Conservation (phyloP, 1,140 invertebrate genomes). For the Drosophila ambigua region DNA sequence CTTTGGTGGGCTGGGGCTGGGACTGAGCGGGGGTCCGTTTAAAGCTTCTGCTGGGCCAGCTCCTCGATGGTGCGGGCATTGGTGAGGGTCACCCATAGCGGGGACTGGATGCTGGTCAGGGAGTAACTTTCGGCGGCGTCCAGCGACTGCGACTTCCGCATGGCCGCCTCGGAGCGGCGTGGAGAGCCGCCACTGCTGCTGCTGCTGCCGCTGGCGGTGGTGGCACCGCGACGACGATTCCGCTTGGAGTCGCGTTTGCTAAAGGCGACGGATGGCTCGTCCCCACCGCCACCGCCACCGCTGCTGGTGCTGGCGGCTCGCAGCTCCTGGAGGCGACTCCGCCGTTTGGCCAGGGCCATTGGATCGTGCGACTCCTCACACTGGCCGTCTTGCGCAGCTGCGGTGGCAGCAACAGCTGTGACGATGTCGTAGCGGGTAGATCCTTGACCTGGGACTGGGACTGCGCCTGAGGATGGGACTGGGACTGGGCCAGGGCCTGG, state of each 20-base stretch:
- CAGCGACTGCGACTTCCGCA: conserved; percentile 74
- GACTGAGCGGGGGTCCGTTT: conserved; percentile 1
- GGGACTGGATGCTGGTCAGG: conserved; percentile 84
- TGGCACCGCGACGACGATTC: conserved; percentile 34
- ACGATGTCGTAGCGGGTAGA: not conserved
- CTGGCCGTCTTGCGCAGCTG: conserved; percentile 66
- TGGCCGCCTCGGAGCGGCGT: conserved; percentile 7
- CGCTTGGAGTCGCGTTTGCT: conserved; percentile 60
- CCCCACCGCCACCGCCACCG: conserved; percentile 2
- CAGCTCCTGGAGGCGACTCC: conserved; percentile 66
- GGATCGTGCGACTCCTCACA: conserved; percentile 55
- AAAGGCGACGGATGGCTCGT: conserved; percentile 55
- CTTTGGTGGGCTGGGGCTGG: conserved; percentile 19
- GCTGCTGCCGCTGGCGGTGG: conserved; percentile 9
- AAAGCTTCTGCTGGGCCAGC: conserved; percentile 71
- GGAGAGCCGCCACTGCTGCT: conserved; percentile 2
- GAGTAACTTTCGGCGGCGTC: conserved; percentile 70
- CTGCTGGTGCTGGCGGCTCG: conserved; percentile 55
- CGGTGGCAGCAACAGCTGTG: conserved; percentile 52
- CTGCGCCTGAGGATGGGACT: not conserved
- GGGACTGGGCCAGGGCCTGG: not conserved
- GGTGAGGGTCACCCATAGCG: conserved; percentile 88
- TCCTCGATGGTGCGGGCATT: conserved; percentile 86
- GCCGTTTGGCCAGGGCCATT: conserved; percentile 57
- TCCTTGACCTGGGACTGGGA: conserved; percentile 17